Conservation (phyloP, 1,140 invertebrate genomes). For the Cydia pomonella region DNA sequence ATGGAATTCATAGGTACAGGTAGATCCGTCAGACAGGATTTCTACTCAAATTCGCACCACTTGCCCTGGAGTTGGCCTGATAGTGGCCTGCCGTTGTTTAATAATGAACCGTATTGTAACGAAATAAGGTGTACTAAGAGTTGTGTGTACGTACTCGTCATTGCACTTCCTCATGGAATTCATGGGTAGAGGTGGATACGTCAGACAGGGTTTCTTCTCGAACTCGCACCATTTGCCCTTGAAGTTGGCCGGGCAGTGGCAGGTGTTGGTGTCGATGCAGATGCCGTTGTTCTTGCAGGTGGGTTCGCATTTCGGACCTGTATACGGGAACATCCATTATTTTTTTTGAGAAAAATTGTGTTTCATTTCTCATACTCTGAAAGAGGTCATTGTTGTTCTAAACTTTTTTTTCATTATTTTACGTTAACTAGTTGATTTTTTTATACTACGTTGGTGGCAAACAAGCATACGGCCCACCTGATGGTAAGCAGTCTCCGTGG, state of each 20-base stretch:
- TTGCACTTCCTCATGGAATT: constrained; percentile 85
- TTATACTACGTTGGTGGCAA: no score
- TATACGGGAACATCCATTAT: no score
- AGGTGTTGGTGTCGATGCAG: constrained; percentile 86
- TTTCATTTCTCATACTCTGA: no score
- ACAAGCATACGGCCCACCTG: no score
- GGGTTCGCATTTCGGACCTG: constrained; percentile 86
- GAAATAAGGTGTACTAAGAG: not conserved
- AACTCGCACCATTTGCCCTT: constrained; percentile 88
- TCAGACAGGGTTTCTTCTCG: constrained; percentile 86
- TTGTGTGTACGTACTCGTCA: constrained; percentile 81
- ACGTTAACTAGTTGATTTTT: no score
- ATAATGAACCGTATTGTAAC: not conserved
- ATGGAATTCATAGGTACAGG: constrained; percentile 84
- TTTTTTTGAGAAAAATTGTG: no score
- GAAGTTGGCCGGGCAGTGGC: constrained; percentile 87
- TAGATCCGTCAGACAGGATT: constrained; percentile 85
- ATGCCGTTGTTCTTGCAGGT: constrained; percentile 90
- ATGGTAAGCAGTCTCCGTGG: no score
- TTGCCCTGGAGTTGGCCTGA: constrained; percentile 86
- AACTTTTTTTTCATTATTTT: no score
- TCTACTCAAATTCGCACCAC: constrained; percentile 87
- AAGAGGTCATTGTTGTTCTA: no score
- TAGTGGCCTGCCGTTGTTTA: constrained; percentile 76
- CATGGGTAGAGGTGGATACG: constrained; percentile 83